Percentiles rank a stretch among this genome's conserved stretches.
Conservation (phyloP, 1,140 invertebrate species). For the Drosophila kurseongensis region DNA sequence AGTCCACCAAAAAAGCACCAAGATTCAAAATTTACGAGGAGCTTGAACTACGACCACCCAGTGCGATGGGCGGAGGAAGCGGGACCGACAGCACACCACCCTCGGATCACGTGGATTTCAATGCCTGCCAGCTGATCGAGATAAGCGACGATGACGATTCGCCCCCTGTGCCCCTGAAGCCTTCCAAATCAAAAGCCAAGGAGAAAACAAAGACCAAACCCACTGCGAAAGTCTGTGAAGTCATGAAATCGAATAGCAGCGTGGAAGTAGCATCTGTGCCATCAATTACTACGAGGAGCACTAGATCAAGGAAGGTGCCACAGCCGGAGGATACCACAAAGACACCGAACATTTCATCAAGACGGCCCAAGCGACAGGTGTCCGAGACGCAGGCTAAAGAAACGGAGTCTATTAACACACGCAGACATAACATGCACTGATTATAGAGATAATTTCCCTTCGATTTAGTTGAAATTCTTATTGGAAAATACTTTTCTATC, state of each 20-base stretch:
- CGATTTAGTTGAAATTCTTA: constrained; percentile 10
- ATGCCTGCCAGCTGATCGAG: constrained; percentile 62
- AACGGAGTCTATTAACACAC: constrained; percentile 14
- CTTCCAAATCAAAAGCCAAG: not conserved
- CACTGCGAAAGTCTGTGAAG: not conserved
- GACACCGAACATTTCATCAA: constrained; percentile 10
- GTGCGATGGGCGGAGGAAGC: constrained; percentile 5
- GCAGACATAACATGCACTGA: constrained; percentile 46
- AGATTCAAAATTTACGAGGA: constrained; percentile 55
- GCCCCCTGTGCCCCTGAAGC: not conserved
- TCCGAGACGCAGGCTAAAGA: constrained; percentile 1
- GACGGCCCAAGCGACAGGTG: constrained; percentile 6
- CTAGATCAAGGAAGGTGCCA: not conserved
- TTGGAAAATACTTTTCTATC: constrained; percentile 10
- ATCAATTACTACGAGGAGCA: not conserved
- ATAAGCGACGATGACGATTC: constrained; percentile 47
- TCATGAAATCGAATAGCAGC: constrained; percentile 1
- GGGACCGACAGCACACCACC: constrained; percentile 10
- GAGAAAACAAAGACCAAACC: constrained; percentile 1
- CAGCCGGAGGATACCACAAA: constrained; percentile 24
- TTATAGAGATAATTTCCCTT: not conserved
- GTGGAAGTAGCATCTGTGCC: not conserved
- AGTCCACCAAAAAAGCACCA: constrained; percentile 9
- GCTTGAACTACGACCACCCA: constrained; percentile 13
- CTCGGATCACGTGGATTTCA: constrained; percentile 35